Percentiles rank a stretch among this genome's conserved stretches.
phyloP scores from a whole-genome alignment of 1,140 invertebrate genomes.

The Atta cephalotes region DNA sequence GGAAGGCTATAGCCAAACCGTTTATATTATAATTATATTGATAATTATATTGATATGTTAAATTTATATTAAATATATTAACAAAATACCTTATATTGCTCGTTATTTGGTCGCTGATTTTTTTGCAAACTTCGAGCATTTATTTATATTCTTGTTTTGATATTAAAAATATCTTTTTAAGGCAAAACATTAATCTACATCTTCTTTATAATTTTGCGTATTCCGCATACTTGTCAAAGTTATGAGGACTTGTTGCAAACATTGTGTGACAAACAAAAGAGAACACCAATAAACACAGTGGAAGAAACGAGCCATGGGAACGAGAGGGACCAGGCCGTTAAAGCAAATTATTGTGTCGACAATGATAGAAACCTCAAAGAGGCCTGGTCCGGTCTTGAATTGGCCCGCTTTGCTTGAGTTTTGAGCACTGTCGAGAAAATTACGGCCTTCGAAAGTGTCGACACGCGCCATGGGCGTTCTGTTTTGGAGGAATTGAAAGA shows the following conservation, averaged over 20 bases:
- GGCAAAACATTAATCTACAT: background rate
- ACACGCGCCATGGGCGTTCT: constrained; percentile 62
- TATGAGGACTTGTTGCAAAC: background rate
- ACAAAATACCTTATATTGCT: too few relatives aligned
- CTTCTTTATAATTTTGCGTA: background rate
- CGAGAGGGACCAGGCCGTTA: constrained; percentile 3
- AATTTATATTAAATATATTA: too few relatives aligned
- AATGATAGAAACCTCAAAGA: constrained; percentile 58
- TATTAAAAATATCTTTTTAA: background rate
- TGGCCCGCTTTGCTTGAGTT: constrained; percentile 58
- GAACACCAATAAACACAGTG: constrained; percentile 8
- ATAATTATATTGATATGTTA: too few relatives aligned
- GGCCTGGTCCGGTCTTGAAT: constrained; percentile 49
- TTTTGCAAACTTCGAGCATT: too few relatives aligned
- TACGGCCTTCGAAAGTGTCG: constrained; percentile 46
- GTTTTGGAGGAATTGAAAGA: constrained; percentile 60
- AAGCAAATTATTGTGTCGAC: constrained; percentile 40
- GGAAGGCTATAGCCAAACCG: too few relatives aligned
- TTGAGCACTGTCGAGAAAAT: constrained; percentile 51
- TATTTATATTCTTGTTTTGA: too few relatives aligned
- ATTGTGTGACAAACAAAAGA: constrained; percentile 17
- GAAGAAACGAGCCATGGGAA: constrained; percentile 38
- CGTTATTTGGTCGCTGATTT: too few relatives aligned
- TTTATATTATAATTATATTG: too few relatives aligned
- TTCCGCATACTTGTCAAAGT: background rate